Evolutionary conservation across 2,113 vertebrate genomes (phyloP), one percentile per base, ranked within the genome.

Genomic region (Chionomys nivalis): DNA sequence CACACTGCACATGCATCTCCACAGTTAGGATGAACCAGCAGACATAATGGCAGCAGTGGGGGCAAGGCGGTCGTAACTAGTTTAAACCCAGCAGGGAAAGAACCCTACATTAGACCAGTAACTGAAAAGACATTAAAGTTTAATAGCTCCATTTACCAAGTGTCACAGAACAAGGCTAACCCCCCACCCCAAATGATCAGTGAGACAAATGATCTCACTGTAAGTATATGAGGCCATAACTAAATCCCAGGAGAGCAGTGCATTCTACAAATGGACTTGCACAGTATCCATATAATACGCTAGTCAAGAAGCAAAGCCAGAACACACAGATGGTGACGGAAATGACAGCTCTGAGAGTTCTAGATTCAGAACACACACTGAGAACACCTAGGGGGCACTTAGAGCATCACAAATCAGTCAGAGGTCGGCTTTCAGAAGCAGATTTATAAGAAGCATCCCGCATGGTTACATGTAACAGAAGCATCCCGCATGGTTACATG

Each of bases 121-220:
- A 97, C 58, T 91, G 79, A 97, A 98, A 96, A 96, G 96, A 92
- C 93, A 97, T 97, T 94, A 97, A 97, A 94, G 83, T 14, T 7
- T 97, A 98, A 98, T 98, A 94, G 97, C 98, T 91, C 88, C 91
- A 92, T 55, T 95, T 92, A 93, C 52, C 90, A 88, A 55, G 24
- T 33, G 66, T 77, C 49, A 92, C 0, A 89, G 72, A 88, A 95
- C 21, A 94, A 31, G 55, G 61, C 72, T 95, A 88, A 92, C 52
- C 49, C 49, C 61, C 36, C 39, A 70, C 70, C 49, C 73, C 21
- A 90, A 85, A 81, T 42, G 61, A 96, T 81, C 89, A 93, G 58
- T 49, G 65, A 96, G 66, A 94, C 66, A 94, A 92, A 91, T 36
- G 42, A 73, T 39, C 75, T 87, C 87, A 90, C 79, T 91, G n/a